A percentile compares a stretch with the other conserved stretches of the same genome.
Evolutionary conservation across 2,888 invertebrate species (phyloP).

Genomic region (Liposcelis brunnea): DNA sequence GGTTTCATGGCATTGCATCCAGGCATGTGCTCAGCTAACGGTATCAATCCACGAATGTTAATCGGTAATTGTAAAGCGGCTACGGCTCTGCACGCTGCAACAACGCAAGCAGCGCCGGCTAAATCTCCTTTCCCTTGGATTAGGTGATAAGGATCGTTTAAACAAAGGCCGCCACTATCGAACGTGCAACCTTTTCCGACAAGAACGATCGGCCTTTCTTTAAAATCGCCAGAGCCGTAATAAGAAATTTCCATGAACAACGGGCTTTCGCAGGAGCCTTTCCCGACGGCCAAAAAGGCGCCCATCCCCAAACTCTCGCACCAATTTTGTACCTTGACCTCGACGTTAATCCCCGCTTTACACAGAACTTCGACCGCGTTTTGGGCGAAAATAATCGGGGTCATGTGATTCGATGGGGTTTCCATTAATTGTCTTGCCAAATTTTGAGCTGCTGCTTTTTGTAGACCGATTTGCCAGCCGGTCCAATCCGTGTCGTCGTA

Average conservation of each 20-base stretch:
- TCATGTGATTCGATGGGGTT: constrained; percentile 61
- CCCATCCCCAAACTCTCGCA: constrained; percentile 62
- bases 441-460: constrained; percentile 65
- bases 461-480: constrained; percentile 52
- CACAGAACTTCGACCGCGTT: constrained; percentile 39
- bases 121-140: constrained; percentile 45
- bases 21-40: constrained; percentile 65
- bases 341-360: constrained; percentile 40
- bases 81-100: constrained; percentile 50
- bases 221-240: constrained; percentile 37
- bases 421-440: constrained; percentile 59
- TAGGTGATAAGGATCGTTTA: constrained; percentile 53
- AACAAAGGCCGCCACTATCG: constrained; percentile 55
- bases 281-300: constrained; percentile 55
- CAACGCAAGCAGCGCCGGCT: constrained; percentile 68
- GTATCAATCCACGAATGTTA: constrained; percentile 56
- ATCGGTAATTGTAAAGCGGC: constrained; percentile 51
- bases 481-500: constrained; percentile 46
- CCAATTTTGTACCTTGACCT: constrained; percentile 53
- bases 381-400: constrained; percentile 61
- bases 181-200: constrained; percentile 52
- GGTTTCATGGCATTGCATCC: constrained; percentile 60
- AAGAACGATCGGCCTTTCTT: constrained; percentile 47
- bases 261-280: constrained; percentile 62
- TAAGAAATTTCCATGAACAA: constrained; percentile 63